Percentiles rank a stretch among this genome's conserved stretches.
Conservation (phyloP, 2,113 vertebrate genomes). For the Sitta europaea region DNA sequence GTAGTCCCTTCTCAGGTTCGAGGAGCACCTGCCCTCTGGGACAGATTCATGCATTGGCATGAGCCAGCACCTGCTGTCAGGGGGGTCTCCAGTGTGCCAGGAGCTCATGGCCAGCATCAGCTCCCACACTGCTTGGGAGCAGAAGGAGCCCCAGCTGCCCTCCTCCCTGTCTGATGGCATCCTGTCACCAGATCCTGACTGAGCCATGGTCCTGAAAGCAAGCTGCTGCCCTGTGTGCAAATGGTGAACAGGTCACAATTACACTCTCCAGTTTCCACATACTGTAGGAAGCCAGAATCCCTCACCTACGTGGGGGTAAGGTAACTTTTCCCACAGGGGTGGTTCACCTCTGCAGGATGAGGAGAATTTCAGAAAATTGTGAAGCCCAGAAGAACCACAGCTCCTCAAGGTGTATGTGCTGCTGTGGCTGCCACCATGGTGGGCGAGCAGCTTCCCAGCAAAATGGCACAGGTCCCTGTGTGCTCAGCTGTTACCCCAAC, state of each 20-base stretch:
- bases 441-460: rapidly evolving
- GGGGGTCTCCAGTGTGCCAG: background rate
- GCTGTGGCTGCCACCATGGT: rapidly evolving
- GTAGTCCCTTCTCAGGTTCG: rapidly evolving
- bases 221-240: rapidly evolving
- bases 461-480: background rate
- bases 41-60: background rate
- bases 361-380: background rate
- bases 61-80: rapidly evolving
- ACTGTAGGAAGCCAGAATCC: background rate
- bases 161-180: background rate
- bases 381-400: background rate
- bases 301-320: background rate
- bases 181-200: no score
- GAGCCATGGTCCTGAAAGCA: background rate
- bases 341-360: background rate
- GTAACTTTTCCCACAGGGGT: background rate
- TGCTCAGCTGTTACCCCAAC: rapidly evolving
- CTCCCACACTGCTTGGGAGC: background rate
- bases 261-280: no score
- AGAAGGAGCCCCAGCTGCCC: background rate
- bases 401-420: rapidly evolving
- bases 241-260: rapidly evolving
- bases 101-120: background rate
- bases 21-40: background rate